phyloP scores from a whole-genome alignment of 2,113 vertebrate species.

The Oryzias celebensis region DNA sequence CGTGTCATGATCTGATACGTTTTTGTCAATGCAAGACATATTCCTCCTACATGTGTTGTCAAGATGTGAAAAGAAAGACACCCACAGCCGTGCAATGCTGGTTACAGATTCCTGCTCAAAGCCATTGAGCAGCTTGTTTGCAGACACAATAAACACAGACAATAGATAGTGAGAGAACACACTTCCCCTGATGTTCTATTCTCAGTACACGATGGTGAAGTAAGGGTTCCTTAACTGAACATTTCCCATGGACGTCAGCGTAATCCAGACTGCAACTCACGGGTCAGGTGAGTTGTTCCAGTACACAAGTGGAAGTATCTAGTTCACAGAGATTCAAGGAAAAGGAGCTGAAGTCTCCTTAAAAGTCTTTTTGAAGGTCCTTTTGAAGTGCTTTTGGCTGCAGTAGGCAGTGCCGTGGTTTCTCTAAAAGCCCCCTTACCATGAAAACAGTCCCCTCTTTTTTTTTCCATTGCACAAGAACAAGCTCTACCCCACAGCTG shows the following conservation, averaged over 20 bases:
- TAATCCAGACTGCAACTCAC: constrained; percentile 31
- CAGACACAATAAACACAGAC: constrained; percentile 17
- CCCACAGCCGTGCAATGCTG: constrained; percentile 2
- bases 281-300: constrained; percentile 49
- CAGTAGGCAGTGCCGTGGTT: constrained; percentile 66
- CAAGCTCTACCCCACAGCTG: constrained; percentile 57
- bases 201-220: constrained; percentile 25
- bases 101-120: constrained; percentile 16
- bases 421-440: constrained; percentile 51
- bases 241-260: constrained; percentile 47
- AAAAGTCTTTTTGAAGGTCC: constrained; percentile 52
- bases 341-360: constrained; percentile 54
- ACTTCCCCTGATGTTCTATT: constrained; percentile 11
- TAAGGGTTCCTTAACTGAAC: constrained; percentile 34
- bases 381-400: constrained; percentile 29
- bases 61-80: constrained; percentile 62
- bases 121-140: constrained; percentile 5
- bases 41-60: constrained; percentile 56
- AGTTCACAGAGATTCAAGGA: constrained; percentile 46
- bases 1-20: constrained; percentile 36
- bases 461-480: constrained; percentile 68
- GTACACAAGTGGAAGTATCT: constrained; percentile 50
- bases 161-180: constrained; percentile 15
- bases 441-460: constrained; percentile 54
- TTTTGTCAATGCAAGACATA: constrained; percentile 28